Percentiles rank a stretch among this genome's conserved stretches.
phyloP scores from a whole-genome alignment of 2,113 vertebrate genomes.

The Porphyrio hochstetteri region DNA sequence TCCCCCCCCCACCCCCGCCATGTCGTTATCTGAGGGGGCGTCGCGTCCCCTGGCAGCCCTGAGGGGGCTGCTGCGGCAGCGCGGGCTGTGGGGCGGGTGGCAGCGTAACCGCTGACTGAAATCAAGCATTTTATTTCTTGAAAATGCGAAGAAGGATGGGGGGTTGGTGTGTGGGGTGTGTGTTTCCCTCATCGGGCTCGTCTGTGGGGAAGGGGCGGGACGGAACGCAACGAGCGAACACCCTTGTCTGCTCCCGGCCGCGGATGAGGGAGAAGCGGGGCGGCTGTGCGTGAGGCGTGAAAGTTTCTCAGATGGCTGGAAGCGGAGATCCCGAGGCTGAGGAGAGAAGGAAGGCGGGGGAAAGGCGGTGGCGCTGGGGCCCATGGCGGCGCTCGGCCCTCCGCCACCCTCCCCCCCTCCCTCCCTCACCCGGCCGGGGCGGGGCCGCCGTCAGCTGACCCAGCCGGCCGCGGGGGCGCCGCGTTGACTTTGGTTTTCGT shows the following conservation, averaged over 20 bases:
- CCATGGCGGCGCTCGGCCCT: background rate
- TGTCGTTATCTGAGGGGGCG: background rate
- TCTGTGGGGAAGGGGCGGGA: background rate
- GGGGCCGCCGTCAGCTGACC: background rate
- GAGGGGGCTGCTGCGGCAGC: background rate
- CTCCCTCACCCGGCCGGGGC: background rate
- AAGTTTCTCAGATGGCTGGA: background rate
- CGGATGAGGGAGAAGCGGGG: background rate
- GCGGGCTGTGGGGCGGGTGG: background rate
- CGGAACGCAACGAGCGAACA: background rate
- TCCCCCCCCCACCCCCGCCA: background rate
- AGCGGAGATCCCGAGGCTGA: too few relatives aligned
- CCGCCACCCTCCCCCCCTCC: background rate
- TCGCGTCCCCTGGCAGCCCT: background rate
- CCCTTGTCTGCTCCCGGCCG: background rate
- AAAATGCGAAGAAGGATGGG: background rate
- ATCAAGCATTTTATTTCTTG: background rate
- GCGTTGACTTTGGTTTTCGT: background rate
- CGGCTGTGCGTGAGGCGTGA: background rate
- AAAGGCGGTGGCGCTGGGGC: too few relatives aligned
- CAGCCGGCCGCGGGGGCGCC: background rate
- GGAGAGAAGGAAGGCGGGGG: background rate
- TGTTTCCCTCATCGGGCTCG: background rate
- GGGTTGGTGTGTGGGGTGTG: background rate
- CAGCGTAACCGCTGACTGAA: background rate